A percentile compares a stretch with the other conserved stretches of the same genome.
These are phyloP conservation scores for Ochotona princeps DNA, from an alignment of 2,113 vertebrate species.

Conservation along the genomic window DNA sequence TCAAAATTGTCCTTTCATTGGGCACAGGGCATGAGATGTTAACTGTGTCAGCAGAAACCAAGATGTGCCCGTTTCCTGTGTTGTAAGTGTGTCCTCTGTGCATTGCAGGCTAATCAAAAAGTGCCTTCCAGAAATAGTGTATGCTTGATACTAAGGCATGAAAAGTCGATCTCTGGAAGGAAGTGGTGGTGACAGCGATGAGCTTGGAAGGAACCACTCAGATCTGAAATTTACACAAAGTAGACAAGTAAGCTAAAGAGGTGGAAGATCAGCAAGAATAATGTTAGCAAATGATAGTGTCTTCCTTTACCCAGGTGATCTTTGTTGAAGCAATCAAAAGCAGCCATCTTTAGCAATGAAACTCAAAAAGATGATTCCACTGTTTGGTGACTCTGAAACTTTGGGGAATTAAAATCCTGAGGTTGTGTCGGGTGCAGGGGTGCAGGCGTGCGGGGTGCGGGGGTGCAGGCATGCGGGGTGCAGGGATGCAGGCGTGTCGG, in stretches of 20 bases:
- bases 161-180: conserved; percentile 47
- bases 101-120: not conserved
- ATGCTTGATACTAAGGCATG: not conserved
- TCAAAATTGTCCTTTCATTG: not conserved
- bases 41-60: conserved; percentile 42
- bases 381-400: not conserved
- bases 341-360: not conserved
- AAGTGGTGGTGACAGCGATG: not conserved
- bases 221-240: conserved; percentile 1
- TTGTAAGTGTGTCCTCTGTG: conserved; percentile 37
- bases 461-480: no score
- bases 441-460: accelerated
- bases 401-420: not conserved
- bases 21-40: not conserved
- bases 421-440: not conserved
- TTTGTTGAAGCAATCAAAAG: not conserved
- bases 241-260: not conserved
- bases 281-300: not conserved
- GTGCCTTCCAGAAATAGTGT: not conserved
- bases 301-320: not conserved
- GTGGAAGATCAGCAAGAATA: not conserved
- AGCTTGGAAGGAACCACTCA: conserved; percentile 16
- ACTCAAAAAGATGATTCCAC: not conserved
- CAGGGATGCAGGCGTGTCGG: no score
- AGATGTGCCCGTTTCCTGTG: conserved; percentile 32